Conservation (phyloP, 2,113 vertebrate species). For the Sphyrna mokarran region DNA sequence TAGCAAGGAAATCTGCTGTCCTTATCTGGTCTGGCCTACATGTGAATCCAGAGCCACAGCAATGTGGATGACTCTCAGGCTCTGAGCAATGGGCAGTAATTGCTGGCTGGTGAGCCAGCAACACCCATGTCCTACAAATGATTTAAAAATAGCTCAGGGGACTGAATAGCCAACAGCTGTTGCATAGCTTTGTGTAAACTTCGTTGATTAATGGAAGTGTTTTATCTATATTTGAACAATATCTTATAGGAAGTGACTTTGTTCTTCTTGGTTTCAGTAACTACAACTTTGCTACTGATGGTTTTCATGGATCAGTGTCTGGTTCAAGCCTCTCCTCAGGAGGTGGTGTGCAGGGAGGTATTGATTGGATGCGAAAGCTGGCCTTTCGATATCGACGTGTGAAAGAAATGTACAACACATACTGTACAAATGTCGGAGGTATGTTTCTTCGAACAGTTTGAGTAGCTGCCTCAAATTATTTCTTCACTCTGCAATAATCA, state of each 20-base stretch:
- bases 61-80: no score
- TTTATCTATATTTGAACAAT: not conserved
- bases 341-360: conserved; percentile 79
- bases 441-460: conserved; percentile 41
- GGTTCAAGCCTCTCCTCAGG: conserved; percentile 62
- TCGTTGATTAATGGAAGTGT: not conserved
- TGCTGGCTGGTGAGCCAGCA: no score
- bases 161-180: not conserved
- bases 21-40: no score
- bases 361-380: conserved; percentile 97
- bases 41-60: no score
- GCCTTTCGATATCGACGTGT: conserved; percentile 93
- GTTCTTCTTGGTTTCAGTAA: conserved; percentile 58
- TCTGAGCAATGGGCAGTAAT: no score
- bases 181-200: not conserved
- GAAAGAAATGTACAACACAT: conserved; percentile 87
- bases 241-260: not conserved
- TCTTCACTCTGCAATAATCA: not conserved
- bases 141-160: no score
- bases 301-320: conserved; percentile 76
- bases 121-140: no score
- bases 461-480: not conserved
- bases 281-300: conserved; percentile 88
- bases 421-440: conserved; percentile 85
- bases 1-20: no score